Evolutionary conservation across 2,113 vertebrate species (phyloP), one percentile per base, ranked within the genome.

Genomic region (Alligator mississippiensis): DNA sequence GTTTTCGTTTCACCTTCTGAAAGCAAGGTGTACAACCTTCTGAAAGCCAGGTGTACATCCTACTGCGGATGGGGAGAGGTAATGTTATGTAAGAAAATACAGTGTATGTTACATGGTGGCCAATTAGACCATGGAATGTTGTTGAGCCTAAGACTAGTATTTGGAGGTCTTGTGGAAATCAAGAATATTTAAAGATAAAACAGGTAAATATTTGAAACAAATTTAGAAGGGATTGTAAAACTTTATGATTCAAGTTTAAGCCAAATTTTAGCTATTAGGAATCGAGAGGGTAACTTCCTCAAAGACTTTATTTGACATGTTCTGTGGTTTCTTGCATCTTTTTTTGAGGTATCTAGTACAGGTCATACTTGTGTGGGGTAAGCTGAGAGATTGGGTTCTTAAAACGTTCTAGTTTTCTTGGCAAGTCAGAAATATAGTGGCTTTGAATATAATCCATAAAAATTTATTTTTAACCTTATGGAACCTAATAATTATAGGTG

Each of bases 381-480:
- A 3, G 1, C 34, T 85, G 76, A 63, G 80, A 78, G 22, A 80
- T 21, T 9, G 79, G 60, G 63, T 79, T 82, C 55, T 11, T 89
- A 47, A 12, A 5, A 22, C 6, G 68, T 78, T 77, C 2, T 12
- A 13, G 27, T 78, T 78, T 88, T 47, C 21, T 64, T 38, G 12
- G 10, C 10, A 87, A 85, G 81, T 90, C 30, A 85, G 21, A 19
- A 70, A 2, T 70, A 85, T 60, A 22, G 10, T 10, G 3, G 54
- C 78, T 68, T 79, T 60, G 1, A 27, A 17, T 75, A 79, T 84
- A 47, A 47, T 47, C 47, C 47, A 47, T 47, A 47, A 47, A 47
- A 47, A 9, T 6, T 47, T 47, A 6, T 90, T 11, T 86, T 68
- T 22, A 60, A 7, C 0, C 0, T 62, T 16, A 47, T 47, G 47